These are phyloP conservation scores for Macrotrachela quadricornifera DNA, from an alignment of 1,140 invertebrate species.

Conservation along the genomic window DNA sequence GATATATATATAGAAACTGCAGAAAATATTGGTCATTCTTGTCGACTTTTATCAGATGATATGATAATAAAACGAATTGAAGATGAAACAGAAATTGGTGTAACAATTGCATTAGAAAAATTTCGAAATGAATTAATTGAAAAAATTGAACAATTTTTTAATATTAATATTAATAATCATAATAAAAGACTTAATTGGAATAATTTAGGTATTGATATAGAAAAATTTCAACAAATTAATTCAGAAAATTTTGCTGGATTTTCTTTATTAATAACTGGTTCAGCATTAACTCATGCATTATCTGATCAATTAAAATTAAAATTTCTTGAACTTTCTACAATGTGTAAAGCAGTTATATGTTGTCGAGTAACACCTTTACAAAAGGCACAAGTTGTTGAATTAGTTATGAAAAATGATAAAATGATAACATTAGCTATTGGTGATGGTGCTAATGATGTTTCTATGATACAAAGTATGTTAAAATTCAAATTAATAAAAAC, in stretches of 20 bases:
- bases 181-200: no score
- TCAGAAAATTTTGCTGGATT: slow-evolving; percentile 30
- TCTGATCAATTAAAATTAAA: background rate
- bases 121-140: background rate
- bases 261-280: slow-evolving; percentile 85
- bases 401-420: slow-evolving; percentile 66
- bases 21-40: slow-evolving; percentile 97
- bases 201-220: no score
- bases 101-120: background rate
- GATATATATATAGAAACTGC: slow-evolving; percentile 99
- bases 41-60: slow-evolving; percentile 82
- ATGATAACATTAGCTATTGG: slow-evolving; percentile 83
- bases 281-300: slow-evolving; percentile 48
- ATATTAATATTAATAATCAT: no score
- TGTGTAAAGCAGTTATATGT: slow-evolving; percentile 72
- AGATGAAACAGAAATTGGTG: background rate
- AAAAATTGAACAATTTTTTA: no score
- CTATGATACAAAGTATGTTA: slow-evolving; percentile 42
- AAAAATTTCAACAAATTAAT: no score
- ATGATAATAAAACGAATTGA: slow-evolving; percentile 15
- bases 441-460: slow-evolving; percentile 97
- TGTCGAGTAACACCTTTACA: slow-evolving; percentile 75
- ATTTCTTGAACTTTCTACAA: slow-evolving; percentile 35
- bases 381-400: slow-evolving; percentile 72
- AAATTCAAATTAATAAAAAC: background rate